phyloP scores from a whole-genome alignment of 1,140 invertebrate genomes.

The Atta cephalotes region DNA sequence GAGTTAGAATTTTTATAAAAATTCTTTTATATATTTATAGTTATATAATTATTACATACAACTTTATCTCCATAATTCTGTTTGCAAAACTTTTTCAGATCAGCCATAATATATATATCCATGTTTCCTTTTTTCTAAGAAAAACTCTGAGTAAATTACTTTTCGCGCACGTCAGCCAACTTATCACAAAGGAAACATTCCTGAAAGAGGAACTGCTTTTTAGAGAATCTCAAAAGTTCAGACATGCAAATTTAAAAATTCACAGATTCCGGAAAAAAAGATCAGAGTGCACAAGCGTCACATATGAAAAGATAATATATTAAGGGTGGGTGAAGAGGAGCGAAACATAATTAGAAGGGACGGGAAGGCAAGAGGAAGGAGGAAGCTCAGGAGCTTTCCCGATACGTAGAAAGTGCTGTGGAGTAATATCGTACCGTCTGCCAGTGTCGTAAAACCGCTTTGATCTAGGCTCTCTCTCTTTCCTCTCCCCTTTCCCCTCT shows the following conservation, averaged over 20 bases:
- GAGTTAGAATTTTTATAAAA: background rate
- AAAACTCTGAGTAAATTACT: background rate
- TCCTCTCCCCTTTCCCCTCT: slow-evolving; percentile 49
- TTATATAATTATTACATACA: too few species aligned
- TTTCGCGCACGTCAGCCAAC: background rate
- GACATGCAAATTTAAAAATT: background rate
- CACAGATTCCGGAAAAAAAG: background rate
- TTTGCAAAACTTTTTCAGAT: background rate
- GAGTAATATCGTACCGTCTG: slow-evolving; percentile 75
- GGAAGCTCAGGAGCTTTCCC: slow-evolving; percentile 68
- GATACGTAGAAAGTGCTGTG: slow-evolving; percentile 69
- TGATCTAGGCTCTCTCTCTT: slow-evolving; percentile 46
- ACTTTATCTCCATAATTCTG: background rate
- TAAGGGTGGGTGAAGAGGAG: slow-evolving; percentile 37
- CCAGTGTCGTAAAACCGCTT: slow-evolving; percentile 78
- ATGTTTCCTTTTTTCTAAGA: background rate
- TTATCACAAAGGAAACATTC: background rate
- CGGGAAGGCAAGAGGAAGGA: background rate
- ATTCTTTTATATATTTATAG: background rate
- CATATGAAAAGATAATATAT: slow-evolving; percentile 37
- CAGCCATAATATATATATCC: background rate
- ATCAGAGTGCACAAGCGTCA: background rate
- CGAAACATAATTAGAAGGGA: slow-evolving; percentile 55
- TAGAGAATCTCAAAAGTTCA: background rate
- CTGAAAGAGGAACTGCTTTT: background rate